Conservation (phyloP, 2,888 invertebrate species). For the Melieria picta region DNA sequence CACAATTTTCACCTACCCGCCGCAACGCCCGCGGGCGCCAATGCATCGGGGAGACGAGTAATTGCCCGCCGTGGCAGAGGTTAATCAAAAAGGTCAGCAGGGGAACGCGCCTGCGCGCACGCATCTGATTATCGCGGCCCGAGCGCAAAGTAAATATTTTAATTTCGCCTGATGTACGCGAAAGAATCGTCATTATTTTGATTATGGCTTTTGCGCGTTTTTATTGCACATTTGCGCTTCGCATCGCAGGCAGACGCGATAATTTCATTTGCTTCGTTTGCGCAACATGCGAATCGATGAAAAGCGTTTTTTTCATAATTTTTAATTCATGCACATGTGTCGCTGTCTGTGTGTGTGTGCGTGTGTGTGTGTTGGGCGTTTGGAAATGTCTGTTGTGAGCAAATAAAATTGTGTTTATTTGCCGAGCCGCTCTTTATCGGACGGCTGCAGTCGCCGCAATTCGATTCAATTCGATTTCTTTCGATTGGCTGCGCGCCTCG, state of each 20-base stretch:
- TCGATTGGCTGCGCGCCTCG: constrained; percentile 12
- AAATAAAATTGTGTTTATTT: constrained; percentile 28
- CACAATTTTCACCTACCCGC: too few relatives aligned
- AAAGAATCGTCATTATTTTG: constrained; percentile 9
- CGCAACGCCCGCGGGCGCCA: too few relatives aligned
- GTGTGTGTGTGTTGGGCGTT: constrained; percentile 4
- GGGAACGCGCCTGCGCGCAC: constrained; percentile 8
- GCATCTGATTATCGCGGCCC: not conserved
- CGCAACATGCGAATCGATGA: not conserved
- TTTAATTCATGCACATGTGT: not conserved
- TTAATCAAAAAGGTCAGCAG: constrained; percentile 44
- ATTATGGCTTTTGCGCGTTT: not conserved
- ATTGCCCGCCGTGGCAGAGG: constrained; percentile 22
- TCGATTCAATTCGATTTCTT: constrained; percentile 10
- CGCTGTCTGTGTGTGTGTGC: not conserved
- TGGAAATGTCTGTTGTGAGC: constrained; percentile 6
- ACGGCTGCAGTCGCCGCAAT: not conserved
- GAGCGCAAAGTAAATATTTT: constrained; percentile 13
- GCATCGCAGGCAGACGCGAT: not conserved
- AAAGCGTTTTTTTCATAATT: not conserved
- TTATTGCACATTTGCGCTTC: constrained; percentile 18
- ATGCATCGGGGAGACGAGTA: too few relatives aligned
- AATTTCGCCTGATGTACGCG: constrained; percentile 19
- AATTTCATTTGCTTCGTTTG: constrained; percentile 7
- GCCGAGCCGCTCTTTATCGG: not conserved